Base-by-base conservation (phyloP, 2,113 vertebrate genomes). In the Callipepla squamata region DNA sequence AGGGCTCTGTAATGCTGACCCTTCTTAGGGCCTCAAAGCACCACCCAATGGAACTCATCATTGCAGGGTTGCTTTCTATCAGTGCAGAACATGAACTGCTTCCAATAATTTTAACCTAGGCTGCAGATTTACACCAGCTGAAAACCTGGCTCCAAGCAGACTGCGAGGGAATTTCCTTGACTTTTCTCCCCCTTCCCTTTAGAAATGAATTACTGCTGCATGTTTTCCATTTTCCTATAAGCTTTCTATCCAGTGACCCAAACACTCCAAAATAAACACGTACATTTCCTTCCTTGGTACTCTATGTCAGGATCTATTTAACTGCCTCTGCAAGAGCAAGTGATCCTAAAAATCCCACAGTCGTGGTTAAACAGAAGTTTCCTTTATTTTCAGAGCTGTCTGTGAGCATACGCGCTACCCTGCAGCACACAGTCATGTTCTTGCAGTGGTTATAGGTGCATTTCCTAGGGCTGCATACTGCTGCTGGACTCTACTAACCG, bases 171-270 rank as follows among this genome's bases (percentile, higher is more conserved):
- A 92, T 94, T 96, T 93, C 89, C 89, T 94, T 89, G 81, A 89
- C 84, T 95, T 92, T 85, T 93, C 68, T 94, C 63, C 67, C 19
- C 65, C 63, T 83, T 95, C 63, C 81, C 87, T 85, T 91, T 87
- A 91, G 89, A 93, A 95, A 85, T 77, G 87, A 94, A 82, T 96
- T 45, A 63, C 68, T 82, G 36, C 78, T 94, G 67, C 45, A 12
- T 85, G 91, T 85, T 95, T 94, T 95, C 87, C 87, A 96, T 94
- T 91, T 95, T 96, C 89, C 72, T 95, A 89, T 93, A 95, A 74
- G 89, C 84, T 93, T 92, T 95, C 85, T 92, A 85, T 91, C 42
- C 81, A 92, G 6, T 70, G 81, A 89, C 58, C 87, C 67, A 87
- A 93, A 89, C 81, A 85, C 50, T 94, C 94, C 94, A 96, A 94